Evolutionary conservation across 2,888 invertebrate genomes (phyloP).

Genomic region (Ligdia adustata): DNA sequence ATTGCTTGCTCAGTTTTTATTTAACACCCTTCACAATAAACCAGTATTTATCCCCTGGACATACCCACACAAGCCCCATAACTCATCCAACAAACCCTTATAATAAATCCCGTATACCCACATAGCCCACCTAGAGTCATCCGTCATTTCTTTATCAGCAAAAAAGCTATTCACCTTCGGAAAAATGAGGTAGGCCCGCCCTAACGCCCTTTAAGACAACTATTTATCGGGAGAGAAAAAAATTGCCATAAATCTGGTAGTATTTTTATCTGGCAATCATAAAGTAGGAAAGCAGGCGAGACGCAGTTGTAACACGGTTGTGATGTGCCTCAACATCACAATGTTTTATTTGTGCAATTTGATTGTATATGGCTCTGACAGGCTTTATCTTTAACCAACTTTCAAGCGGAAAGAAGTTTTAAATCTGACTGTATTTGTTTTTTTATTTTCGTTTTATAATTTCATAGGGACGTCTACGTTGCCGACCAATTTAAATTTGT

Average conservation of each 20-base stretch:
- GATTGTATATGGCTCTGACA: too few relatives aligned
- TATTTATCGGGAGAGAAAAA: constrained; percentile 71
- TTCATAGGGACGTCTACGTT: too few relatives aligned
- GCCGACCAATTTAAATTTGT: too few relatives aligned
- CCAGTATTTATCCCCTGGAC: constrained; percentile 14
- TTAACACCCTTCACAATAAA: constrained; percentile 1
- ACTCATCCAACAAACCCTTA: constrained; percentile 53
- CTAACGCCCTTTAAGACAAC: constrained; percentile 74
- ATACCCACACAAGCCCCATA: constrained; percentile 36
- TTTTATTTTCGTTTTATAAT: too few relatives aligned
- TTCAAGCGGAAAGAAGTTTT: too few relatives aligned
- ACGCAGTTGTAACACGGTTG: too few relatives aligned
- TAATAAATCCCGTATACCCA: constrained; percentile 46
- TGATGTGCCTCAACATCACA: too few relatives aligned
- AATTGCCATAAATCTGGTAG: constrained; percentile 68
- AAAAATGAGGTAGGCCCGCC: constrained; percentile 71
- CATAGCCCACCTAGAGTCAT: constrained; percentile 62
- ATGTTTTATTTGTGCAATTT: too few relatives aligned
- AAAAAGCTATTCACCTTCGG: constrained; percentile 72
- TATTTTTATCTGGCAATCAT: constrained; percentile 73
- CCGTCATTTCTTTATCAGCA: constrained; percentile 77
- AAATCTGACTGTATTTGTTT: too few relatives aligned
- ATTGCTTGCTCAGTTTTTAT: too few relatives aligned
- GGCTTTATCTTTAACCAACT: too few relatives aligned
- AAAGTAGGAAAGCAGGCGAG: constrained; percentile 52